These are phyloP conservation scores for Schlechtendalia chinensis DNA, from an alignment of 1,140 invertebrate genomes.

Conservation along the genomic window DNA sequence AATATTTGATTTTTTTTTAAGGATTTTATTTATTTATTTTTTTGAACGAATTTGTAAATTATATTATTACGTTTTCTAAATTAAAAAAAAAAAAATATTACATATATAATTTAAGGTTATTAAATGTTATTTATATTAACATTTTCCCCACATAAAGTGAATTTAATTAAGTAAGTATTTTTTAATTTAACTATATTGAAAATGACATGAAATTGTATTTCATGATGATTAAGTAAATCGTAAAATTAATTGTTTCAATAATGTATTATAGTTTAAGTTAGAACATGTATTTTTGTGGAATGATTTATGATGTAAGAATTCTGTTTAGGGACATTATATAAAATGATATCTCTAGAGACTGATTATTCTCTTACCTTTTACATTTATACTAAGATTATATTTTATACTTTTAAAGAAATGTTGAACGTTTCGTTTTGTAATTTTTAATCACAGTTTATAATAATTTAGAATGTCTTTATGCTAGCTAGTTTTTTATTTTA, in stretches of 20 bases:
- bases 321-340: background rate
- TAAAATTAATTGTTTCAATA: no score
- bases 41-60: no score
- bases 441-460: no score
- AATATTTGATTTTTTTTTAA: no score
- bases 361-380: background rate
- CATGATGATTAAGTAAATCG: background rate
- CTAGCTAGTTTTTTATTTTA: no score
- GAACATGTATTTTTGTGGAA: background rate
- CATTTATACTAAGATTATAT: background rate
- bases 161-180: background rate
- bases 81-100: no score
- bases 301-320: background rate
- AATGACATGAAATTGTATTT: background rate
- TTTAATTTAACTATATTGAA: slow-evolving; percentile 9
- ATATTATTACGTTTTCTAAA: no score
- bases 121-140: no score
- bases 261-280: background rate
- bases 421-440: background rate
- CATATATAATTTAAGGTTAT: no score
- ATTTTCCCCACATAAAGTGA: no score
- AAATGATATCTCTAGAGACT: background rate
- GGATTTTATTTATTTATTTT: no score
- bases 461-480: no score
- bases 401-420: background rate